Percentiles rank a stretch among this genome's conserved stretches.
Evolutionary conservation across 2,113 vertebrate species (phyloP).

Genomic region (Austrofundulus limnaeus): DNA sequence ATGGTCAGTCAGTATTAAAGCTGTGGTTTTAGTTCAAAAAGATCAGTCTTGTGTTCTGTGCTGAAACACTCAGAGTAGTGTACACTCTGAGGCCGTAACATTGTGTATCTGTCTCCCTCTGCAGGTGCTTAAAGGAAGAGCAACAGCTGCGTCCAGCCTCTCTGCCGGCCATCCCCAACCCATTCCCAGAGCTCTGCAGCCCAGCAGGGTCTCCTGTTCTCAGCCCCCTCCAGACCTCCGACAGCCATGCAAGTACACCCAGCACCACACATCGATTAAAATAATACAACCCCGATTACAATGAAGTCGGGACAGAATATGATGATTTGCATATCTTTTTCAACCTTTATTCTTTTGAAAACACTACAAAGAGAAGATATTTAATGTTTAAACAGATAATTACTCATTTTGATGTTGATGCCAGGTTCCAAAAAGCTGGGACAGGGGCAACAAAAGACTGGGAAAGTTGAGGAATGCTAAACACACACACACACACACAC

Average conservation of each 20-base stretch:
- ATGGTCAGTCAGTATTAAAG: neutral
- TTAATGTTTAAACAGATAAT: too few species aligned
- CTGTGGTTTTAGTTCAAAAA: neutral
- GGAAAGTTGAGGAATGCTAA: too few species aligned
- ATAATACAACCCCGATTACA: too few species aligned
- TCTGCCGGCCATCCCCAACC: slow-evolving; percentile 94
- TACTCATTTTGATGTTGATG: too few species aligned
- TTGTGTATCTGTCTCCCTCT: slow-evolving; percentile 61
- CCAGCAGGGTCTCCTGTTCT: slow-evolving; percentile 85
- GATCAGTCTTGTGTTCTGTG: neutral
- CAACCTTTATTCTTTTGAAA: too few species aligned
- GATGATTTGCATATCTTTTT: too few species aligned
- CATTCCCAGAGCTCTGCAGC: slow-evolving; percentile 94
- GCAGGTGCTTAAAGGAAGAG: slow-evolving; percentile 89
- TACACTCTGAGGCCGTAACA: neutral
- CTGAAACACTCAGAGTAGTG: neutral
- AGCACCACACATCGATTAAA: neutral
- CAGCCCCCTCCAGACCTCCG: slow-evolving; percentile 79
- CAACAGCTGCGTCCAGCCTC: slow-evolving; percentile 90
- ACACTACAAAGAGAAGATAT: too few species aligned
- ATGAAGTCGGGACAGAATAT: too few species aligned
- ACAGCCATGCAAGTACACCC: slow-evolving; percentile 83
- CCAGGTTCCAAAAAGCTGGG: too few species aligned
- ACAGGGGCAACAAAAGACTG: too few species aligned
- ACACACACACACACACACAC: too few species aligned